phyloP scores from a whole-genome alignment of 1,140 invertebrate species.

The Mya arenaria region DNA sequence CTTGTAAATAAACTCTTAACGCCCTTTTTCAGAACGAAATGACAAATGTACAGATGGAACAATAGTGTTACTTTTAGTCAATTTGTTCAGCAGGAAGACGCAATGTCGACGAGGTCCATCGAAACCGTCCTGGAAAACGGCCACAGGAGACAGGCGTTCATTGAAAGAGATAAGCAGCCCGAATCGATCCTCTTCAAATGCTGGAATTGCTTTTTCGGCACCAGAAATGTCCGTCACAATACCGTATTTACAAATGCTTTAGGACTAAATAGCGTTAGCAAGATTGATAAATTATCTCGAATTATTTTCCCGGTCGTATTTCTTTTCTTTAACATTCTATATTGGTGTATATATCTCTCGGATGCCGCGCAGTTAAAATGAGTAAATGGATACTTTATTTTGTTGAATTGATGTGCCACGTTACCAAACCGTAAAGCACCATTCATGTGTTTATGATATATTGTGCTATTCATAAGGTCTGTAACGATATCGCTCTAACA shows the following conservation, averaged over 20 bases:
- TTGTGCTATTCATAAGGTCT: too few relatives aligned
- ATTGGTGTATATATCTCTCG: slow-evolving; percentile 81
- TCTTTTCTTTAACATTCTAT: slow-evolving; percentile 81
- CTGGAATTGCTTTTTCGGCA: slow-evolving; percentile 57
- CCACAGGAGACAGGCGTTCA: neutral
- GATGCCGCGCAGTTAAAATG: slow-evolving; percentile 28
- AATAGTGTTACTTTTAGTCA: neutral
- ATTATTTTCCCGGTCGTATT: slow-evolving; percentile 82
- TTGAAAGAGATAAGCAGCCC: neutral
- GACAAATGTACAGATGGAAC: too few relatives aligned
- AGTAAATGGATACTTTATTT: too few relatives aligned
- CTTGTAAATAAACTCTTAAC: too few relatives aligned
- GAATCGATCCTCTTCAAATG: slow-evolving; percentile 41
- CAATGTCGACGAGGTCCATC: neutral
- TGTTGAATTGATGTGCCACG: too few relatives aligned
- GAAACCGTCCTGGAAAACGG: slow-evolving; percentile 23
- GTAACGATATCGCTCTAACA: too few relatives aligned
- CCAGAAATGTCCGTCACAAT: slow-evolving; percentile 41
- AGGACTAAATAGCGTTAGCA: slow-evolving; percentile 78
- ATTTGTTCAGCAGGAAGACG: neutral
- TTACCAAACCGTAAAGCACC: too few relatives aligned
- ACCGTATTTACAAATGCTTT: slow-evolving; percentile 23
- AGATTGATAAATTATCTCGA: slow-evolving; percentile 82
- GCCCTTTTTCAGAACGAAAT: too few relatives aligned
- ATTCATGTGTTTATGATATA: too few relatives aligned